Percentiles rank a stretch among this genome's conserved stretches.
Evolutionary conservation across 2,797 vertebrate genomes (phyloP).

Genomic region (Chlorospingus flavigularis): DNA sequence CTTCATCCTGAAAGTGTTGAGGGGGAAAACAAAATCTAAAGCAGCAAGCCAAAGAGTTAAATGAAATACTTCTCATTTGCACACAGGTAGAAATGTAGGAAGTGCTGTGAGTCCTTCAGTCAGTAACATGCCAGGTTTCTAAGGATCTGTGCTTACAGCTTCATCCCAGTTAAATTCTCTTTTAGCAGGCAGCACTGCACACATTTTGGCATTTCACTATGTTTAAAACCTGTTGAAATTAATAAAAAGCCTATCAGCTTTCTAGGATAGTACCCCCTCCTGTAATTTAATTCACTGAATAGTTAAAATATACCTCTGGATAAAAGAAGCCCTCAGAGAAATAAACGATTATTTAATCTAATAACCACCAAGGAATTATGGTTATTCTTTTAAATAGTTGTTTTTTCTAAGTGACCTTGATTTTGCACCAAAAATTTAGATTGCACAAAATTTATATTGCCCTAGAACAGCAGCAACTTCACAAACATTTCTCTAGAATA

Average conservation of each 20-base stretch:
- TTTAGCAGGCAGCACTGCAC: background rate
- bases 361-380: background rate
- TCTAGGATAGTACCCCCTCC: background rate
- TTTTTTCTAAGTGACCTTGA: background rate
- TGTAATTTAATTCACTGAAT: background rate
- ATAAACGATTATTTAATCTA: background rate
- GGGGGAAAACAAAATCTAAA: background rate
- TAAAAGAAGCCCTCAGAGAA: background rate
- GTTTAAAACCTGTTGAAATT: background rate
- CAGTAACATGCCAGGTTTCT: background rate
- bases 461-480: background rate
- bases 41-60: background rate
- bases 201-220: background rate
- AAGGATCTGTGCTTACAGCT: background rate
- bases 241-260: background rate
- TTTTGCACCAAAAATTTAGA: background rate
- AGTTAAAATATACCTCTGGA: background rate
- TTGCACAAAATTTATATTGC: background rate
- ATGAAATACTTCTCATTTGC: background rate
- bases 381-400: background rate
- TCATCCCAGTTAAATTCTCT: background rate
- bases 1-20: background rate
- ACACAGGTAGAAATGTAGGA: background rate
- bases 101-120: background rate
- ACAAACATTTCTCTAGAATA: background rate